A percentile compares a stretch with the other conserved stretches of the same genome.
These are phyloP conservation scores for Drosophila planitibia DNA, from an alignment of 2,888 invertebrate species.

Conservation along the genomic window DNA sequence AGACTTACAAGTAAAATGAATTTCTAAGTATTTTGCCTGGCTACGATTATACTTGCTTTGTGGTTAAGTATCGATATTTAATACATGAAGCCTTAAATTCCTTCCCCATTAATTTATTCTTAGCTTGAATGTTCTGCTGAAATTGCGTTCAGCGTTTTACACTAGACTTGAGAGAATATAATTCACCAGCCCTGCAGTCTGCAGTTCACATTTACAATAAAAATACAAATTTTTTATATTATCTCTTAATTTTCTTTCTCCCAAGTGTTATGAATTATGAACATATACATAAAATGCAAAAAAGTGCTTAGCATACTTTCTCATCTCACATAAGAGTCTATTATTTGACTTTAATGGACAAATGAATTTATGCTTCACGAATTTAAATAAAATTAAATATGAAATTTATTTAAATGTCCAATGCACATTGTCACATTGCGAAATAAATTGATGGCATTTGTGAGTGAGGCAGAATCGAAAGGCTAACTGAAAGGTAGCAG, in stretches of 20 bases:
- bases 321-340: not conserved
- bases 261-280: not conserved
- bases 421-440: not conserved
- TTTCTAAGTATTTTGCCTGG: too few species aligned
- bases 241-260: not conserved
- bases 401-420: not conserved
- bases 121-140: not conserved
- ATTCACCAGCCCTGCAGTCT: not conserved
- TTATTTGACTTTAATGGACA: not conserved
- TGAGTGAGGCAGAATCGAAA: constrained; percentile 38
- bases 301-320: not conserved
- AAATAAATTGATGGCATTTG: constrained; percentile 10
- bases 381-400: not conserved
- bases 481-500: constrained; percentile 56
- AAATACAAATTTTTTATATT: not conserved
- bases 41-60: not conserved
- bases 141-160: not conserved
- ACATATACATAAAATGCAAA: not conserved
- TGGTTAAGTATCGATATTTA: not conserved
- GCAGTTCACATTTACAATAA: not conserved
- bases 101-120: not conserved
- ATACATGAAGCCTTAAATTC: not conserved
- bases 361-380: not conserved
- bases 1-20: not conserved
- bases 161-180: not conserved